Conservation (phyloP, 2,797 vertebrate genomes). For the Tragopan temminckii region DNA sequence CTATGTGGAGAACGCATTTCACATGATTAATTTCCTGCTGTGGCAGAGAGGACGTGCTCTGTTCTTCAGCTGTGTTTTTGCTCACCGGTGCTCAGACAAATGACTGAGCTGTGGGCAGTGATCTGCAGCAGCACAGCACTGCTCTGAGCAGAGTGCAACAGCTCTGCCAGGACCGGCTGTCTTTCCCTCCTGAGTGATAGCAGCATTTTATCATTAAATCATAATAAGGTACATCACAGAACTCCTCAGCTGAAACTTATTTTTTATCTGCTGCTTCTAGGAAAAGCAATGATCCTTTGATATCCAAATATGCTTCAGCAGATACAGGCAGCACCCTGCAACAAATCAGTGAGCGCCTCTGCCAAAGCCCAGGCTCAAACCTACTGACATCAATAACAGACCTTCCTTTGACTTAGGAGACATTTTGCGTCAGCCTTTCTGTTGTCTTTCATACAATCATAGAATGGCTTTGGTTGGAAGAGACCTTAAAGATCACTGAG, state of each 20-base stretch:
- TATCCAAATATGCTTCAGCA: neutral
- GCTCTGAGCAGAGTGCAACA: neutral
- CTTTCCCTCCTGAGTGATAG: neutral
- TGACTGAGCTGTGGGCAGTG: neutral
- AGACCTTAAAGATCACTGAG: too few relatives aligned
- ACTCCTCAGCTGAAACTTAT: slow-evolving; percentile 2
- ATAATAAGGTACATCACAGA: neutral
- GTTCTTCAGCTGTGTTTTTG: slow-evolving; percentile 26
- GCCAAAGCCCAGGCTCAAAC: neutral
- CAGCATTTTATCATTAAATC: slow-evolving; percentile 20
- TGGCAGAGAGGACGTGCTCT: neutral
- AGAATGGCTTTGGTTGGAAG: neutral
- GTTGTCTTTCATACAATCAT: neutral
- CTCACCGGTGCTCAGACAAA: slow-evolving; percentile 27
- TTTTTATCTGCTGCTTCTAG: neutral
- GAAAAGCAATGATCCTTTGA: neutral
- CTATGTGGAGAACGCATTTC: neutral
- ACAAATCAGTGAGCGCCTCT: neutral
- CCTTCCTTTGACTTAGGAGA: neutral
- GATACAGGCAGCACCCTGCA: neutral
- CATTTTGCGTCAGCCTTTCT: neutral
- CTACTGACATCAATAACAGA: neutral
- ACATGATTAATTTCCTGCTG: neutral
- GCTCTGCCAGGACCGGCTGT: neutral
- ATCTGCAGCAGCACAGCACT: neutral